Evolutionary conservation across 2,113 vertebrate species (phyloP).

Genomic region (Aspidoscelis tigris): DNA sequence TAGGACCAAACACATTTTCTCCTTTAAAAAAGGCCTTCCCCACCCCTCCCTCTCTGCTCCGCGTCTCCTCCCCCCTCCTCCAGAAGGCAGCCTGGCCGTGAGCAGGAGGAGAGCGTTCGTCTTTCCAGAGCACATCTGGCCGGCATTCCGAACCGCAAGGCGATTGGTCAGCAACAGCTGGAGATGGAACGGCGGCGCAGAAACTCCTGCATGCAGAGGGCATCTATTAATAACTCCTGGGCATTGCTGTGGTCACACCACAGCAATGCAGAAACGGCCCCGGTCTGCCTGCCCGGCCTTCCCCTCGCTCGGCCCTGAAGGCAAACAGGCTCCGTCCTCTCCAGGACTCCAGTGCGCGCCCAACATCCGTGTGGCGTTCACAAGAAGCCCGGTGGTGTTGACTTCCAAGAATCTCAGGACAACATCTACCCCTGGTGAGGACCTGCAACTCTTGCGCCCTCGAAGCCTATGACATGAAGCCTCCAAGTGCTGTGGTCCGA

Average conservation of each 20-base stretch:
- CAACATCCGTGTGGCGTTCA: no score
- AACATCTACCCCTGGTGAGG: no score
- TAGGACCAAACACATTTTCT: neutral
- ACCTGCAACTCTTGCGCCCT: no score
- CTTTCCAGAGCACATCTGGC: neutral
- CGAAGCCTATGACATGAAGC: no score
- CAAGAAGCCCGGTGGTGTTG: neutral
- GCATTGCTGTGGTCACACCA: neutral
- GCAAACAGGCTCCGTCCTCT: neutral
- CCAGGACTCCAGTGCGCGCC: no score
- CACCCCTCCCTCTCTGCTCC: neutral
- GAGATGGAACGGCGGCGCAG: neutral
- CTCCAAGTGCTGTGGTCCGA: no score
- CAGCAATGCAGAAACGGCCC: neutral
- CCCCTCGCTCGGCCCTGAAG: neutral
- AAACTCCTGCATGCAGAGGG: neutral
- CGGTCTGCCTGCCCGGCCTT: accelerated
- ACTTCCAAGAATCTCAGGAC: no score
- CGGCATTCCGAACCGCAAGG: slow-evolving; percentile 1
- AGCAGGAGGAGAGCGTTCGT: neutral
- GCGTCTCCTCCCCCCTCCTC: neutral
- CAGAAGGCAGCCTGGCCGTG: neutral
- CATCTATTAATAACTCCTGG: neutral
- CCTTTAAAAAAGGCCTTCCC: neutral
- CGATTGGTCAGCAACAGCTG: neutral